These are phyloP conservation scores for Phalacrocorax brasilianus DNA, from an alignment of 2,113 vertebrate genomes.

Conservation along the genomic window DNA sequence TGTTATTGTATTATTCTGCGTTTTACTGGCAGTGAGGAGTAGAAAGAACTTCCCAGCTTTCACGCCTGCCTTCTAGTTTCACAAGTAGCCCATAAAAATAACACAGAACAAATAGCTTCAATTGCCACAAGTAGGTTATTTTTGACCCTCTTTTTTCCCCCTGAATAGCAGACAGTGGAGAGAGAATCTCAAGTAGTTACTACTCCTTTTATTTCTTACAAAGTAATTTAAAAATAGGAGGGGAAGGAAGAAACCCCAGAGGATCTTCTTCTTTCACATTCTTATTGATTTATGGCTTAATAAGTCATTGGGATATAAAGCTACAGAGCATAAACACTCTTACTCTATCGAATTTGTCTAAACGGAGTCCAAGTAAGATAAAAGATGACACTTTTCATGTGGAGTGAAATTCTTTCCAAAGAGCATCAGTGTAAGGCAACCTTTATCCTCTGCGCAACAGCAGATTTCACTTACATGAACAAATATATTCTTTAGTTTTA, in stretches of 20 bases:
- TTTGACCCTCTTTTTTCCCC: background rate
- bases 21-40: background rate
- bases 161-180: background rate
- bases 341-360: background rate
- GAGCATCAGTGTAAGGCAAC: background rate
- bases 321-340: background rate
- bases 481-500: background rate
- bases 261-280: background rate
- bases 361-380: background rate
- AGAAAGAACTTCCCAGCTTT: background rate
- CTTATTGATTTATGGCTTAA: background rate
- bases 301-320: background rate
- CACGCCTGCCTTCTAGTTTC: background rate
- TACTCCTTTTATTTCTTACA: background rate
- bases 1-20: background rate
- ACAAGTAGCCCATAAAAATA: slow-evolving; percentile 29
- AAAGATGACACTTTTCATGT: background rate
- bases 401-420: background rate
- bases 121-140: background rate
- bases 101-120: slow-evolving; percentile 8
- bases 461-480: background rate
- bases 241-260: background rate
- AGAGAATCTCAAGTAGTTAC: background rate
- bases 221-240: background rate
- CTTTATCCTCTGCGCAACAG: background rate